Conservation (phyloP, 1,140 invertebrate species). For the Drosophila sucinea region DNA sequence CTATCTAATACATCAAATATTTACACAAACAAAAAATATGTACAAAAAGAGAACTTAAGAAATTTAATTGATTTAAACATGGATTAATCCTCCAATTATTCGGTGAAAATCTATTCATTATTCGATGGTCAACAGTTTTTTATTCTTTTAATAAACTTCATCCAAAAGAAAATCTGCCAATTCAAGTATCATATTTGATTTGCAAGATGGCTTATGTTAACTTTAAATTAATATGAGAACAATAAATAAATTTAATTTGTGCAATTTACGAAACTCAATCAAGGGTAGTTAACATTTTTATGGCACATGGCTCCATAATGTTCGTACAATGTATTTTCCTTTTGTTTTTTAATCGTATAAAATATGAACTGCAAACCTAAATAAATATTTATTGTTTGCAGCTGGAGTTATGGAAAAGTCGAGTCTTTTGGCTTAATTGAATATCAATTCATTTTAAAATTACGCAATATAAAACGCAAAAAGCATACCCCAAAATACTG, state of each 20-base stretch:
- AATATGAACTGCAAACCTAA: constrained; percentile 80
- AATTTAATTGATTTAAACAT: no score
- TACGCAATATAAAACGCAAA: constrained; percentile 20
- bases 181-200: no score
- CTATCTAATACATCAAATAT: no score
- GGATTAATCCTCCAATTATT: no score
- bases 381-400: constrained; percentile 78
- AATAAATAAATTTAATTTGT: not conserved
- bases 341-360: constrained; percentile 48
- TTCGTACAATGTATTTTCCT: not conserved
- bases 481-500: not conserved
- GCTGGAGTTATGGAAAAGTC: constrained; percentile 9
- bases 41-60: no score
- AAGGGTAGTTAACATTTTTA: not conserved
- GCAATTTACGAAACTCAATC: not conserved
- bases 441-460: constrained; percentile 77
- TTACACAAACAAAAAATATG: no score
- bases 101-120: no score
- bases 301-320: not conserved
- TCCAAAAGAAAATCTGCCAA: no score
- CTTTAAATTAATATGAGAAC: not conserved
- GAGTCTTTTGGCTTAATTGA: constrained; percentile 71
- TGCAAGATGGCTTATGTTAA: no score
- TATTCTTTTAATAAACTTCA: no score
- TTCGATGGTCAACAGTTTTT: no score